phyloP scores from a whole-genome alignment of 2,888 invertebrate genomes.

The Hirtodrosophila confusa region DNA sequence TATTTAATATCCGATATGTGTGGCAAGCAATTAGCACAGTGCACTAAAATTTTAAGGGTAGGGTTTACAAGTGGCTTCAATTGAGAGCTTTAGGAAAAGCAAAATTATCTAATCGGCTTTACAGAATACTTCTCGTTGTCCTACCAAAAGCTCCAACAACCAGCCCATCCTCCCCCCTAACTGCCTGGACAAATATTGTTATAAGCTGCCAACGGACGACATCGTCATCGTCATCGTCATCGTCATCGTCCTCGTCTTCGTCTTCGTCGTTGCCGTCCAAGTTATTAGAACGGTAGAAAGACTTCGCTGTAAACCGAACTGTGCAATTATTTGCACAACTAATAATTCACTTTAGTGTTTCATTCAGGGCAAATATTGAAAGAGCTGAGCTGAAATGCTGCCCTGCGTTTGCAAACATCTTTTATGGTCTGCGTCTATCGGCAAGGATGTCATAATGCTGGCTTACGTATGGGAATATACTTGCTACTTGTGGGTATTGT shows the following conservation, averaged over 20 bases:
- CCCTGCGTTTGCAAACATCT: not conserved
- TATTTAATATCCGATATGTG: slow-evolving; percentile 14
- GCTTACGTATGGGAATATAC: not conserved
- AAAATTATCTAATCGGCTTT: slow-evolving; percentile 42
- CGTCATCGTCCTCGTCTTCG: not conserved
- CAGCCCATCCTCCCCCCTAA: slow-evolving; percentile 5
- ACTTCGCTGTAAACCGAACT: slow-evolving; percentile 56
- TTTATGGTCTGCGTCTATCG: not conserved
- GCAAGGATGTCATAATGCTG: slow-evolving; percentile 19
- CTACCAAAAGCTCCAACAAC: no score
- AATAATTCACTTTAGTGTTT: slow-evolving; percentile 76
- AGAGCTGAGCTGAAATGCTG: slow-evolving; percentile 18
- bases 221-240: not conserved
- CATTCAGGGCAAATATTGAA: slow-evolving; percentile 64
- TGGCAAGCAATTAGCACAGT: slow-evolving; percentile 41
- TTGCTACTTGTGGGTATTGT: no score
- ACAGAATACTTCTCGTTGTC: not conserved
- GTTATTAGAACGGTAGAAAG: slow-evolving; percentile 37
- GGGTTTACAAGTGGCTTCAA: slow-evolving; percentile 6
- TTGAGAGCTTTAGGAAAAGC: slow-evolving; percentile 14
- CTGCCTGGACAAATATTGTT: slow-evolving; percentile 60
- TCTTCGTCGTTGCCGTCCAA: slow-evolving; percentile 20
- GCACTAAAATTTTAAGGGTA: not conserved
- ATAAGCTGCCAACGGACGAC: slow-evolving; percentile 45
- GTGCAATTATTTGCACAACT: slow-evolving; percentile 73